These are phyloP conservation scores for Masnerella sp. DNA, from an alignment of 2,888 invertebrate species.

Conservation along the genomic window DNA sequence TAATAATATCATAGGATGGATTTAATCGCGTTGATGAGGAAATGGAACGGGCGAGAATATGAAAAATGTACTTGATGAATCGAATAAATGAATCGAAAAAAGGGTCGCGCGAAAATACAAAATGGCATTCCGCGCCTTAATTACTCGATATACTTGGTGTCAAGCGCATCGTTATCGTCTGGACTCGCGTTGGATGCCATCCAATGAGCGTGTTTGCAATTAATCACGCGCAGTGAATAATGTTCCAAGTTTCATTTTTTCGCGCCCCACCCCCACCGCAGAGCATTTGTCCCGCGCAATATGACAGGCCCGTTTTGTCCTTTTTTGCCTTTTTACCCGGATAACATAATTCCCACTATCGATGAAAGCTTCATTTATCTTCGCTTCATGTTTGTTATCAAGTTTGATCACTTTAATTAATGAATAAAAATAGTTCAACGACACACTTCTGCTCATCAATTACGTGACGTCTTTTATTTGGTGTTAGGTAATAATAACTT, in stretches of 20 bases:
- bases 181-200: constrained; percentile 53
- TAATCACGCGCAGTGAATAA: constrained; percentile 55
- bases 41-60: too few relatives aligned
- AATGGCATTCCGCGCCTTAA: constrained; percentile 50
- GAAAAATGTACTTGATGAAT: too few relatives aligned
- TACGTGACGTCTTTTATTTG: too few relatives aligned
- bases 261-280: neutral
- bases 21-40: too few relatives aligned
- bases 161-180: constrained; percentile 53
- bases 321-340: constrained; percentile 24
- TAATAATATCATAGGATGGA: too few relatives aligned
- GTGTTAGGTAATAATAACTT: too few relatives aligned
- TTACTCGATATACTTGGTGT: constrained; percentile 51
- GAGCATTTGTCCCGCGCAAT: constrained; percentile 32
- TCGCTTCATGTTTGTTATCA: constrained; percentile 16
- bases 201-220: constrained; percentile 57
- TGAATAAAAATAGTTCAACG: too few relatives aligned
- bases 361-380: constrained; percentile 35
- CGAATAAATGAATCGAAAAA: constrained; percentile 32
- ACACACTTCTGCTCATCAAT: too few relatives aligned
- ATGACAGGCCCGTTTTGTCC: constrained; percentile 27
- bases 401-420: too few relatives aligned
- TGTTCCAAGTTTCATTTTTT: constrained; percentile 53
- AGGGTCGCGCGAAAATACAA: constrained; percentile 42
- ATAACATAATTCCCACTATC: constrained; percentile 42